These are phyloP conservation scores for Phaenicophaeus curvirostris DNA, from an alignment of 2,797 vertebrate genomes.

Conservation along the genomic window DNA sequence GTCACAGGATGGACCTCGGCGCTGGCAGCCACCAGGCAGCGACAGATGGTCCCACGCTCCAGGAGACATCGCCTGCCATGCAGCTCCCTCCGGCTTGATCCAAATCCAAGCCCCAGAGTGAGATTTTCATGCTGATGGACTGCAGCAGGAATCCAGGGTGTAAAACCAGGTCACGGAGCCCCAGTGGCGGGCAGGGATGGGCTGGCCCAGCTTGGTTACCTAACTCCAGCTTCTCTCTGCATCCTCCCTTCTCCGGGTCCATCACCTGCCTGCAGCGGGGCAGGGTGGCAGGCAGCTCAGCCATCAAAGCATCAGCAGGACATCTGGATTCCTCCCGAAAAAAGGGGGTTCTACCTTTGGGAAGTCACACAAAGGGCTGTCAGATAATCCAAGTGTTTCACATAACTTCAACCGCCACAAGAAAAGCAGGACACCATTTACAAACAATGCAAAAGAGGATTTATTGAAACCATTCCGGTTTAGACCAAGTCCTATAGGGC, in stretches of 20 bases:
- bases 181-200: background rate
- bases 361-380: background rate
- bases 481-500: constrained; percentile 27
- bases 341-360: fast-evolving
- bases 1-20: background rate
- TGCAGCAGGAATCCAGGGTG: constrained; percentile 34
- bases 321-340: background rate
- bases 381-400: background rate
- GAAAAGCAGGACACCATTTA: constrained; percentile 36
- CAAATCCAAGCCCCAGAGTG: background rate
- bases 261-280: fast-evolving
- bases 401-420: background rate
- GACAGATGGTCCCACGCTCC: constrained; percentile 27
- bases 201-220: background rate
- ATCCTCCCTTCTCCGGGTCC: fast-evolving
- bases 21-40: background rate
- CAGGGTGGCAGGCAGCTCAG: background rate
- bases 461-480: constrained; percentile 50
- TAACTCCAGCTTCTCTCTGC: background rate
- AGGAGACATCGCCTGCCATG: background rate
- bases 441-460: constrained; percentile 69
- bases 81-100: background rate
- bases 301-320: background rate
- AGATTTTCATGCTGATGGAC: constrained; percentile 37
- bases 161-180: constrained; percentile 59